These are phyloP conservation scores for Drosophila neocordata DNA, from an alignment of 1,140 invertebrate species.

Conservation along the genomic window DNA sequence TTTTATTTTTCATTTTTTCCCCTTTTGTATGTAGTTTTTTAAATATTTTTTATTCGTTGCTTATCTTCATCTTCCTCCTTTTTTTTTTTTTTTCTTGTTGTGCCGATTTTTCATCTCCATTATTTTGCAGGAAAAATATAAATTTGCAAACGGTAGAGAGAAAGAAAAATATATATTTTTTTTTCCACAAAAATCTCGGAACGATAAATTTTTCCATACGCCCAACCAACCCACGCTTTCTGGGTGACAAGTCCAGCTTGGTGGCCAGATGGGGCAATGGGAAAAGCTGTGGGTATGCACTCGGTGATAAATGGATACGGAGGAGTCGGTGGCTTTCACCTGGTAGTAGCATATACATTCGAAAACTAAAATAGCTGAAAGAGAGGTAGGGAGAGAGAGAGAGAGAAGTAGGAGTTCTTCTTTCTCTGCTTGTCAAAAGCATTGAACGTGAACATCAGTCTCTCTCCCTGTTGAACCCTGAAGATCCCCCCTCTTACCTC, in stretches of 20 bases:
- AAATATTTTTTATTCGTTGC: slow-evolving; percentile 33
- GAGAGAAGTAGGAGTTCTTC: slow-evolving; percentile 35
- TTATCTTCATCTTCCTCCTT: slow-evolving; percentile 2
- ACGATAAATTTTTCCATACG: slow-evolving; percentile 68
- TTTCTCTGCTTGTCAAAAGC: slow-evolving; percentile 63
- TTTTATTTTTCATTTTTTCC: slow-evolving; percentile 52
- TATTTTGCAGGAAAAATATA: slow-evolving; percentile 77
- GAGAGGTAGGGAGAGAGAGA: background rate
- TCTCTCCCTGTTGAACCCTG: background rate
- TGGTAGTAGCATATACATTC: slow-evolving; percentile 25
- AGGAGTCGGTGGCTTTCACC: slow-evolving; percentile 69
- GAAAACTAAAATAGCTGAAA: slow-evolving; percentile 22
- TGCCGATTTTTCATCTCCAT: slow-evolving; percentile 75
- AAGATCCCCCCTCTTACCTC: no score
- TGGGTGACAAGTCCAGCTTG: slow-evolving; percentile 70
- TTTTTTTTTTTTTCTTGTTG: slow-evolving; percentile 39
- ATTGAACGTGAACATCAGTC: slow-evolving; percentile 69
- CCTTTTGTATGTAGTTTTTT: slow-evolving; percentile 24
- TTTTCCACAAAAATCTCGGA: slow-evolving; percentile 60
- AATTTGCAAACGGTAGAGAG: slow-evolving; percentile 70
- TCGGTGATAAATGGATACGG: slow-evolving; percentile 73
- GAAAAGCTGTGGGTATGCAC: slow-evolving; percentile 9
- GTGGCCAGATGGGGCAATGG: background rate
- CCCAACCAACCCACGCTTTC: slow-evolving; percentile 17
- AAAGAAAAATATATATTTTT: slow-evolving; percentile 65